Evolutionary conservation across 2,797 vertebrate genomes (phyloP).

Genomic region (Eurystomus glaucurus): DNA sequence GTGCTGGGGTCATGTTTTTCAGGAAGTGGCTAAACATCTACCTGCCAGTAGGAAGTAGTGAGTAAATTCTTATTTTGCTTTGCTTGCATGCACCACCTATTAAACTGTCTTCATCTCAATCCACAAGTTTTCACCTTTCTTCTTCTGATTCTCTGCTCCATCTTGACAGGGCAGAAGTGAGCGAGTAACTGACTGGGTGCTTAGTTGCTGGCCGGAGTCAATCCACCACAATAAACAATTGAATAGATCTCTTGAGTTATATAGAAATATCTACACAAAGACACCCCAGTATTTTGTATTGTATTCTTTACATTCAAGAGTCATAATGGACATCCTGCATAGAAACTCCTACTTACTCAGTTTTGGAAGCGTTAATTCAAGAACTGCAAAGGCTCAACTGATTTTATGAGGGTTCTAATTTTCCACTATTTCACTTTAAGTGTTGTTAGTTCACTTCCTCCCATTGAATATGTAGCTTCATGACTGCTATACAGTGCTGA

Average conservation of each 20-base stretch:
- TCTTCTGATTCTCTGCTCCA: neutral
- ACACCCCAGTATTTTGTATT: rapidly evolving
- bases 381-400: neutral
- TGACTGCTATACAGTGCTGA: neutral
- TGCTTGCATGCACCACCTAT: neutral
- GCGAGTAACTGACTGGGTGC: rapidly evolving
- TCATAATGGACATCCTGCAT: neutral
- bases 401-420: neutral
- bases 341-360: neutral
- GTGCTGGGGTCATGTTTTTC: neutral
- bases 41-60: neutral
- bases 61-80: neutral
- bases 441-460: neutral
- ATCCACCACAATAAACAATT: neutral
- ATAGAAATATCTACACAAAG: neutral
- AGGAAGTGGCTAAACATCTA: neutral
- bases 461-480: neutral
- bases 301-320: neutral
- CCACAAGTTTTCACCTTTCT: neutral
- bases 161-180: neutral
- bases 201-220: neutral
- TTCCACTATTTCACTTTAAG: neutral
- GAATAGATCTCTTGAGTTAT: neutral
- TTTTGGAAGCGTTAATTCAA: neutral
- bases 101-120: neutral